phyloP scores from a whole-genome alignment of 2,888 invertebrate species.

The Melanchra persicariae region DNA sequence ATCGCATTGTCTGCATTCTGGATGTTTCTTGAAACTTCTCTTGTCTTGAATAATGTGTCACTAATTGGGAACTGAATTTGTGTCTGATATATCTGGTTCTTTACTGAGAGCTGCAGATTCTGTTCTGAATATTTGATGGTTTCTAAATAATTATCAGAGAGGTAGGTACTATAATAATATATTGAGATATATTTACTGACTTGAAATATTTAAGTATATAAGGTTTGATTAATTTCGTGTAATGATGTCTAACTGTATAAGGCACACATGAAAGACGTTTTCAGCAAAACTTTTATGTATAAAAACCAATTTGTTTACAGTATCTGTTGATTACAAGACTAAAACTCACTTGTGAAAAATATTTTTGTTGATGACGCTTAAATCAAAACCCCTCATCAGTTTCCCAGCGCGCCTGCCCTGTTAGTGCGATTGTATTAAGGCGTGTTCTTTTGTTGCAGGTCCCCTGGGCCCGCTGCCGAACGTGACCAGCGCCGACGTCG shows the following conservation, averaged over 20 bases:
- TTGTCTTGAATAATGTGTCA: constrained; percentile 3
- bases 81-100: background rate
- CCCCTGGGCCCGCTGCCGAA: constrained; percentile 84
- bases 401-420: background rate
- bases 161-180: background rate
- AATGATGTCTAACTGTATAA: too few relatives aligned
- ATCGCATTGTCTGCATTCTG: constrained; percentile 6
- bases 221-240: too few relatives aligned
- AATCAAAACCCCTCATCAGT: background rate
- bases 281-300: too few relatives aligned
- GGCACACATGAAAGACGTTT: too few relatives aligned
- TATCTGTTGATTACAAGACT: too few relatives aligned
- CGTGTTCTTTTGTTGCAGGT: constrained; percentile 77
- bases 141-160: background rate
- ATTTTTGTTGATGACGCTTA: background rate
- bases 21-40: constrained; percentile 14
- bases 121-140: background rate
- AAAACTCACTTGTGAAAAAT: background rate
- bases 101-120: background rate
- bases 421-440: constrained; percentile 42
- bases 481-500: constrained; percentile 80
- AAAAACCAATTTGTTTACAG: too few relatives aligned
- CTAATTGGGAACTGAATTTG: background rate
- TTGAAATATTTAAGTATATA: too few relatives aligned
- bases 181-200: too few relatives aligned